These are phyloP conservation scores for Dreissena polymorpha DNA, from an alignment of 1,140 invertebrate genomes.

Conservation along the genomic window DNA sequence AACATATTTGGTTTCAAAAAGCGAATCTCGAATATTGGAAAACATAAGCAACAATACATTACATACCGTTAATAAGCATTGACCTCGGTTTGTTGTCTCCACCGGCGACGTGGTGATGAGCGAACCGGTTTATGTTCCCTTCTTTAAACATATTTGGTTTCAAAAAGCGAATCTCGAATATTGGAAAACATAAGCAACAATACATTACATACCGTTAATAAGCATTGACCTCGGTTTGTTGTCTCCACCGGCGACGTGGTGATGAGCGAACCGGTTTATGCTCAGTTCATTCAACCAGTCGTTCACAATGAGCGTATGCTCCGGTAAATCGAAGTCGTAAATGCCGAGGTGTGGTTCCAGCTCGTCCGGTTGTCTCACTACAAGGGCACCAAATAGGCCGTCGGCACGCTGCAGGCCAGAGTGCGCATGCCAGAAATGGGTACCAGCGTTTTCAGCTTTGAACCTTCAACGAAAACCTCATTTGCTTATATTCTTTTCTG, in stretches of 20 bases:
- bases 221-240: constrained; percentile 78
- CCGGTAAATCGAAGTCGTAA: constrained; percentile 69
- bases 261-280: constrained; percentile 58
- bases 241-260: constrained; percentile 62
- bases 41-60: not conserved
- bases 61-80: constrained; percentile 78
- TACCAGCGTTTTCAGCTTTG: constrained; percentile 83
- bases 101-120: constrained; percentile 57
- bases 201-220: constrained; percentile 62
- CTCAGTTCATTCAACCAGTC: constrained; percentile 67
- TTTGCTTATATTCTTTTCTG: too few species aligned
- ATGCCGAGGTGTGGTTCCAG: constrained; percentile 59
- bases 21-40: too few species aligned
- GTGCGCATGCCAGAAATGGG: constrained; percentile 95
- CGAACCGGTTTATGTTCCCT: constrained; percentile 62
- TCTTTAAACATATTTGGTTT: too few species aligned
- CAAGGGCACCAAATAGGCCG: constrained; percentile 81
- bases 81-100: constrained; percentile 67
- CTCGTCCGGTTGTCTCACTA: constrained; percentile 59
- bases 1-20: too few species aligned
- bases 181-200: not conserved
- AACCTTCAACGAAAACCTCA: constrained; percentile 66
- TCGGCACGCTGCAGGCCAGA: constrained; percentile 91
- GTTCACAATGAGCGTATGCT: constrained; percentile 66
- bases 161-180: too few species aligned